These are phyloP conservation scores for Spea bombifrons DNA, from an alignment of 2,113 vertebrate genomes.

Conservation along the genomic window DNA sequence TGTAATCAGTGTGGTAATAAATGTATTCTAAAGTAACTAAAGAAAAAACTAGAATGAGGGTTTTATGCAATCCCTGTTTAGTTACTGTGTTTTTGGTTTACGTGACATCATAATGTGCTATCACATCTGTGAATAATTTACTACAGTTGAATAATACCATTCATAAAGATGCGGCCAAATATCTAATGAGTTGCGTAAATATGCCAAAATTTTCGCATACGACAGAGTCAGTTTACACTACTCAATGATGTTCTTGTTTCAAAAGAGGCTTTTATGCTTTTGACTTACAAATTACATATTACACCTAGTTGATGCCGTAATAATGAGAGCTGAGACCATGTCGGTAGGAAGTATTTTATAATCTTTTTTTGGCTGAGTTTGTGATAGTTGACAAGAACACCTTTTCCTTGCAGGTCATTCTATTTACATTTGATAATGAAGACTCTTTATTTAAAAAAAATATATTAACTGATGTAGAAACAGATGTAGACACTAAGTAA, in stretches of 20 bases:
- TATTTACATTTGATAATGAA: no score
- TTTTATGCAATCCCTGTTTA: neutral
- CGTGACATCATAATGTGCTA: neutral
- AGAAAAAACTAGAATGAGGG: no score
- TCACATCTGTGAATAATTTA: neutral
- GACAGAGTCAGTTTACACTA: neutral
- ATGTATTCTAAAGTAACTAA: neutral
- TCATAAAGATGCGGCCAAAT: neutral
- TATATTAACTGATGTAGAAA: no score
- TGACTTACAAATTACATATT: no score
- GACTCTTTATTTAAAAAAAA: constrained; percentile 47
- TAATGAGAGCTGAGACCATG: no score
- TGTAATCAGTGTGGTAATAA: neutral
- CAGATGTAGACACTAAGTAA: no score
- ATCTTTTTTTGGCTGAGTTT: neutral
- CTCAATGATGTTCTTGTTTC: neutral
- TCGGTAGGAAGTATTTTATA: neutral
- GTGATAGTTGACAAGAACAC: neutral
- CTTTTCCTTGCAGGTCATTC: neutral
- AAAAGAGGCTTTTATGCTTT: neutral
- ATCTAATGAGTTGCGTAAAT: neutral
- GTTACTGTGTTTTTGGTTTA: neutral
- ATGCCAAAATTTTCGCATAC: neutral
- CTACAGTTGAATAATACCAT: neutral
- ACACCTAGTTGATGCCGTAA: no score